These are phyloP conservation scores for Pteria penguin DNA, from an alignment of 2,888 invertebrate genomes.

Conservation along the genomic window DNA sequence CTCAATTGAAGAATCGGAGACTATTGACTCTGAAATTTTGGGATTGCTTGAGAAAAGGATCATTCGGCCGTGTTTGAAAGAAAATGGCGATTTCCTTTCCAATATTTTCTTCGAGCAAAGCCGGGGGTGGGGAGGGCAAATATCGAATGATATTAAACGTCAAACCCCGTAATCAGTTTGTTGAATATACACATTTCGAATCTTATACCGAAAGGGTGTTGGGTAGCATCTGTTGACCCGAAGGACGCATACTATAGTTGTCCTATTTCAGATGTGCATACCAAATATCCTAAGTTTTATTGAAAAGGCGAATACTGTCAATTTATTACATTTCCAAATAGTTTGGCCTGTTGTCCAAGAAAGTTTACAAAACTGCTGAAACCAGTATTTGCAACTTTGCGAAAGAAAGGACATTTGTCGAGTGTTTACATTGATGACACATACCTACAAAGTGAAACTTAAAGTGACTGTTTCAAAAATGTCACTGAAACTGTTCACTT, in stretches of 20 bases:
- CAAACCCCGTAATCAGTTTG: slow-evolving; percentile 32
- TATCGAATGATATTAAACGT: slow-evolving; percentile 44
- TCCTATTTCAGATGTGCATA: slow-evolving; percentile 41
- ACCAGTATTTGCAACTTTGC: no score
- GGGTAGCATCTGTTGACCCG: slow-evolving; percentile 42
- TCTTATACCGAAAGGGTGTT: slow-evolving; percentile 39
- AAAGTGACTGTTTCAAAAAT: slow-evolving; percentile 22
- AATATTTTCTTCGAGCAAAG: slow-evolving; percentile 41
- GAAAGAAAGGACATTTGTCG: no score
- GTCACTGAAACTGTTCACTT: no score
- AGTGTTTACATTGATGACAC: no score
- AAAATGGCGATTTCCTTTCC: slow-evolving; percentile 23
- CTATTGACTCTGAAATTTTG: not conserved
- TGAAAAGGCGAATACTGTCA: slow-evolving; percentile 12
- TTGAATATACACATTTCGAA: slow-evolving; percentile 32
- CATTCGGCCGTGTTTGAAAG: not conserved
- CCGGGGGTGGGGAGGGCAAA: slow-evolving; percentile 30
- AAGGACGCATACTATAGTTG: slow-evolving; percentile 46
- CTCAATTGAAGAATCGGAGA: not conserved
- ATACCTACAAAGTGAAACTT: no score
- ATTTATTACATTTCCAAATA: no score
- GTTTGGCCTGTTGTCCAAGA: no score
- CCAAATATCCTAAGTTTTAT: slow-evolving; percentile 17
- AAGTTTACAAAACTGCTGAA: no score
- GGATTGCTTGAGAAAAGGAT: not conserved